Base-by-base conservation (phyloP, 2,797 vertebrate genomes). In the Micrastur ruficollis region DNA sequence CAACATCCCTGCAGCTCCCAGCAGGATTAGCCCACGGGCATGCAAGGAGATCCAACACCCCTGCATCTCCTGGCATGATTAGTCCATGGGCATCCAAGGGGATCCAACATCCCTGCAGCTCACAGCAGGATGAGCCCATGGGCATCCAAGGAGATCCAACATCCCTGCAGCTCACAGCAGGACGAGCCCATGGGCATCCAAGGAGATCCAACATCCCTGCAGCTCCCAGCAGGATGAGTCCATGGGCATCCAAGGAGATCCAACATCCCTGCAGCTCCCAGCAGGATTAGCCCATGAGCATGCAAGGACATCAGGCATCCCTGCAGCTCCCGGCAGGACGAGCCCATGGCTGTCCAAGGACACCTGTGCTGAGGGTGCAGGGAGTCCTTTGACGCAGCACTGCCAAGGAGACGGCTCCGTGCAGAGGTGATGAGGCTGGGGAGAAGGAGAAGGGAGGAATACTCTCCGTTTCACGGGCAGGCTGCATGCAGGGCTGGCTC, bases 1-100 rank as follows among this genome's bases (percentile, higher is more conserved):
- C 3, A 6, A 4, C 12, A n/a, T 36, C 11, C 32, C 14, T 3
- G 11, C 4, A 16, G 14, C 7, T 47, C 50, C 58, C 0, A 0
- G 26, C 26, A 23, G 76, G 38, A 68, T 42, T 6, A 53, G 40
- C 36, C 62, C 8, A 0, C 5, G 42, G 82, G 52, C 6, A n/a
- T 32, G 18, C 23, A 22, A 58, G 34, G 22, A 50, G 20, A 3
- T n/a, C 5, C 4, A 6, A 12, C 17, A 38, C 49, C 44, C 34
- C 26, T 21, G 8, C 17, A 40, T 15, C 15, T 42, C 36, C 47
- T 8, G 5, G 5, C 20, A 31, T 12, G 21, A 38, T 25, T 25
- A 53, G 27, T 14, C 36, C 38, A 38, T 5, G 42, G 82, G 42
- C 6, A n/a, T 32, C 22, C 23, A 22, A 58, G 34, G 22, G 50